Evolutionary conservation across 2,888 invertebrate genomes (phyloP), one percentile per base, ranked within the genome.

Genomic region (Luperina nickerlii): DNA sequence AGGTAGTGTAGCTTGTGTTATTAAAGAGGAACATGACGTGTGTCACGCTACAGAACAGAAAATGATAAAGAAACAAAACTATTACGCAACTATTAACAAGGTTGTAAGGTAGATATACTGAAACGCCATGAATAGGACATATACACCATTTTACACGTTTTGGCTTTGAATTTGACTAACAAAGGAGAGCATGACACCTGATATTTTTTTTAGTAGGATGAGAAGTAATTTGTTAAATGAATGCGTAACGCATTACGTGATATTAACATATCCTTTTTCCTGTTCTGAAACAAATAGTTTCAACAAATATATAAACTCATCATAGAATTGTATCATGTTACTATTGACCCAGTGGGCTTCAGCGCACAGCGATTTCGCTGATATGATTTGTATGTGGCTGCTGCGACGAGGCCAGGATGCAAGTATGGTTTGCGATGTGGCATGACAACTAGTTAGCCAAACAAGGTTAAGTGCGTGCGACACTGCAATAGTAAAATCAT

Each of bases 401-500:
- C 84, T 85, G 81, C 84, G 87, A 86, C 90, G 91, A 93, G 92
- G 94, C 81, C 90, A 92, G 92, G 92, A 92, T 93, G 92, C 93
- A 92, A 91, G 92, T 93, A 93, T 92, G 92, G 93, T 88, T 92
- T 90, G 91, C 90, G 90, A 92, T 92, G 91, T 92, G 91, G 91
- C 91, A 92, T 93, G 92, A 92, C 93, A 91, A 92, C 92, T 91
- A 90, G 90, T 90, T 92, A 90, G 82, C 93, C 94, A 93, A 95
- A 96, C 94, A 96, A 95, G 96, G 96, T 92, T 93, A 95, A 94
- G 93, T 92, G 91, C 90, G 91, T 90, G 92, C 92, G 91, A 90
- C 92, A 91, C 90, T 88, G 91, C 92, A 92, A 93, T 93, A 92
- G 93, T 91, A 92, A 92, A 93, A 92, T 93, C 90, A 92, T 91